A percentile compares a stretch with the other conserved stretches of the same genome.
Conservation (phyloP, 2,888 invertebrate species). For the Salticus scenicus region DNA sequence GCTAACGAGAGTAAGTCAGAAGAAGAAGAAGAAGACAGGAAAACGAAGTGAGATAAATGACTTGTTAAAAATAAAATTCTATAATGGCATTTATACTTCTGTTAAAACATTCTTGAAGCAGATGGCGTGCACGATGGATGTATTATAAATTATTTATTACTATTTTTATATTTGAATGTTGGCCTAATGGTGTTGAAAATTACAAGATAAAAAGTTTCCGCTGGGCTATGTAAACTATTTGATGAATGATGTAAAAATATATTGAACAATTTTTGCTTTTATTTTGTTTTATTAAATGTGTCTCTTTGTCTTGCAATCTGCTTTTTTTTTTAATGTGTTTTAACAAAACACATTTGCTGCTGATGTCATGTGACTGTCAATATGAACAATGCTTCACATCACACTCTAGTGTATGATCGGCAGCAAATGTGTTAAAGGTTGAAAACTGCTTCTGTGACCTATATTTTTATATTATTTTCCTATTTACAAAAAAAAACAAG, state of each 20-base stretch:
- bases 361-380: too few species aligned
- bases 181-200: constrained; percentile 30
- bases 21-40: constrained; percentile 30
- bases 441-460: too few species aligned
- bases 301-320: neutral
- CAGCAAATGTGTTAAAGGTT: too few species aligned
- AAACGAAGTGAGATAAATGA: constrained; percentile 34
- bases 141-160: constrained; percentile 51
- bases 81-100: constrained; percentile 53
- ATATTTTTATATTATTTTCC: too few species aligned
- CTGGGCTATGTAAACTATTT: constrained; percentile 36
- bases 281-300: neutral
- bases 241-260: constrained; percentile 19
- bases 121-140: neutral
- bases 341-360: too few species aligned
- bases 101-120: constrained; percentile 30
- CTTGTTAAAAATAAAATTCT: neutral
- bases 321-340: neutral
- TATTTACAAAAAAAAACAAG: too few species aligned
- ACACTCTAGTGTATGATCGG: too few species aligned
- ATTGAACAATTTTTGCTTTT: constrained; percentile 15
- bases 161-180: constrained; percentile 67
- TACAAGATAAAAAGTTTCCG: constrained; percentile 7
- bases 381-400: too few species aligned
- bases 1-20: constrained; percentile 29